Conservation (phyloP, 2,888 invertebrate species). For the Caenorhabditis japonica region DNA sequence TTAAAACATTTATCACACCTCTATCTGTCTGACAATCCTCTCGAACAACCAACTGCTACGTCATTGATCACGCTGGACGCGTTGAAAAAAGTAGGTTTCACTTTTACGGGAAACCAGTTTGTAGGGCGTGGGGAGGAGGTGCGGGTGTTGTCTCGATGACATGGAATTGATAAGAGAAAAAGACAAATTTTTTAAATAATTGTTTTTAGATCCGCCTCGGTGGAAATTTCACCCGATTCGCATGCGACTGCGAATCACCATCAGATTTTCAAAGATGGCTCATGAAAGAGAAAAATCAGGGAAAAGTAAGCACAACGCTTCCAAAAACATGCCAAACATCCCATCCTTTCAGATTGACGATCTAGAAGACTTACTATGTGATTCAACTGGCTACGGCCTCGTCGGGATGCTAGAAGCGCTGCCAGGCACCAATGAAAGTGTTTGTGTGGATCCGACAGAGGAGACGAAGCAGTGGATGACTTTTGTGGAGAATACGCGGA, state of each 20-base stretch:
- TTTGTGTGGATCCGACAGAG: conserved; percentile 50
- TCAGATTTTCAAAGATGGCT: conserved; percentile 63
- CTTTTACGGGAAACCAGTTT: conserved; percentile 12
- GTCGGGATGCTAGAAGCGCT: conserved; percentile 45
- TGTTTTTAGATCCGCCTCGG: conserved; percentile 51
- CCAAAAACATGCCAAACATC: neutral
- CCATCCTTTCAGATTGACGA: conserved; percentile 41
- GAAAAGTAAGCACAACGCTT: conserved; percentile 43
- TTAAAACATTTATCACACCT: conserved; percentile 36
- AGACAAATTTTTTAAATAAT: too few species aligned
- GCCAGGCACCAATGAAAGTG: conserved; percentile 48
- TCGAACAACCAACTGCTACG: conserved; percentile 20
- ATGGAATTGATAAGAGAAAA: too few species aligned
- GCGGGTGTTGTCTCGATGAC: too few species aligned
- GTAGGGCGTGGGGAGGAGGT: too few species aligned
- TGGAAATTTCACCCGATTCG: conserved; percentile 52
- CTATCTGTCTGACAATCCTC: conserved; percentile 36
- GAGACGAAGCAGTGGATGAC: conserved; percentile 52
- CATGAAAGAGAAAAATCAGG: conserved; percentile 45
- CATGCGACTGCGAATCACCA: conserved; percentile 63
- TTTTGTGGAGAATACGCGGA: conserved; percentile 49
- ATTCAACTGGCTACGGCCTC: conserved; percentile 28
- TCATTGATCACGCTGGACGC: conserved; percentile 25
- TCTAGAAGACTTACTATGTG: conserved; percentile 48
- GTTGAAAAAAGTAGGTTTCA: conserved; percentile 23